Evolutionary conservation across 2,888 invertebrate species (phyloP), one percentile per base, ranked within the genome.

Genomic region (Mycalesis mineus): DNA sequence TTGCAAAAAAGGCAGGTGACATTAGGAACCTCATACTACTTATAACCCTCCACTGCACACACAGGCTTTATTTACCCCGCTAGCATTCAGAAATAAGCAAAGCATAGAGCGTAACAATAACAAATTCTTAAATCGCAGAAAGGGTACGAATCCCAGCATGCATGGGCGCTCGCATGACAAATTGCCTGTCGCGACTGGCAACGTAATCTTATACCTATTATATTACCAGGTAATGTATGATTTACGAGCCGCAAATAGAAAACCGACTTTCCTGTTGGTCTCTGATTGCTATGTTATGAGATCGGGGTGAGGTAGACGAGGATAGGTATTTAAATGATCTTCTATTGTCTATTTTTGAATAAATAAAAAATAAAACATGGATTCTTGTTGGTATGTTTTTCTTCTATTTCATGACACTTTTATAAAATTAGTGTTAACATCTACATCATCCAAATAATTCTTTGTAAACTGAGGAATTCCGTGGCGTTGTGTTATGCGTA

Each of bases 171-270:
- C 75, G 63, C 69, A 80, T 86, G 86, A 88, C 88, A 88, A 88
- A 88, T 88, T 84, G 83, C 82, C 83, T 87, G 88, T 84, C 64
- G 60, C 70, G 78, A 76, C 78, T 82, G 80, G 68, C 80, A 65
- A 57, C 67, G 67, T 71, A 73, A 75, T 74, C 75, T 73, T 68
- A 65, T 51, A 51, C 50, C 50, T 40, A 51, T 51, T 51, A 51
- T 51, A 51, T 51, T 40, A 40, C 71, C 87, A 87, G 88, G 88
- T 88, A 88, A 84, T 84, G 73, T 80, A 80, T 85, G 88, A 88
- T 88, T 85, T 88, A 88, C 86, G 77, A 73, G 68, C 66, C 69
- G 71, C 72, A 78, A 83, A 82, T 82, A 78, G 79, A 80, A 81
- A 75, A 74, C 68, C 66, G 60, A 61, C 58, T 65, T 64, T 56